These are phyloP conservation scores for Harmothoe impar DNA, from an alignment of 2,888 invertebrate genomes.

Conservation along the genomic window DNA sequence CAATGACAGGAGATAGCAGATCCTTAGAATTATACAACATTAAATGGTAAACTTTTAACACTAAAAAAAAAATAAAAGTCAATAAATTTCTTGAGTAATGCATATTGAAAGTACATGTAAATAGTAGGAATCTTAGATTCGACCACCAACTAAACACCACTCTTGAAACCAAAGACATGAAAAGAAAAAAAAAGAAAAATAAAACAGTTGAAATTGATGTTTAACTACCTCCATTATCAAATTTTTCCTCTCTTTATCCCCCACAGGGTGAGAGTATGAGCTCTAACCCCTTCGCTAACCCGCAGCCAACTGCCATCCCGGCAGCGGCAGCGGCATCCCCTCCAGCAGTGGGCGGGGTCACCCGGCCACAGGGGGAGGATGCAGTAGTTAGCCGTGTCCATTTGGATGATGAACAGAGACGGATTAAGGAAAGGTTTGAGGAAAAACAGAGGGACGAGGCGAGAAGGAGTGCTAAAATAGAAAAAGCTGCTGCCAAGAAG, in stretches of 20 bases:
- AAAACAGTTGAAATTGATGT: too few species aligned
- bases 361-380: conserved; percentile 71
- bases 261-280: background rate
- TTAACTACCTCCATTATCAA: too few species aligned
- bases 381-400: conserved; percentile 76
- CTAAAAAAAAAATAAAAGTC: too few species aligned
- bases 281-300: conserved; percentile 65
- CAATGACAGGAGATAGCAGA: too few species aligned
- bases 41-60: too few species aligned
- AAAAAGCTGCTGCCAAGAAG: conserved; percentile 68
- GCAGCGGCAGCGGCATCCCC: background rate
- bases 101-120: too few species aligned
- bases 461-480: conserved; percentile 60
- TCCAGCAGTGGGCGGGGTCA: background rate
- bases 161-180: too few species aligned
- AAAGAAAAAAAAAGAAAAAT: too few species aligned
- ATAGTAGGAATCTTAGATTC: too few species aligned
- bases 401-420: conserved; percentile 76
- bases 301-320: conserved; percentile 49
- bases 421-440: conserved; percentile 67
- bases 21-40: too few species aligned
- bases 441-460: conserved; percentile 70
- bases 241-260: background rate
- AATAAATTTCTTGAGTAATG: too few species aligned
- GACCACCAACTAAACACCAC: too few species aligned